Evolutionary conservation across 2,113 vertebrate genomes (phyloP).

Genomic region (Noctilio leporinus): DNA sequence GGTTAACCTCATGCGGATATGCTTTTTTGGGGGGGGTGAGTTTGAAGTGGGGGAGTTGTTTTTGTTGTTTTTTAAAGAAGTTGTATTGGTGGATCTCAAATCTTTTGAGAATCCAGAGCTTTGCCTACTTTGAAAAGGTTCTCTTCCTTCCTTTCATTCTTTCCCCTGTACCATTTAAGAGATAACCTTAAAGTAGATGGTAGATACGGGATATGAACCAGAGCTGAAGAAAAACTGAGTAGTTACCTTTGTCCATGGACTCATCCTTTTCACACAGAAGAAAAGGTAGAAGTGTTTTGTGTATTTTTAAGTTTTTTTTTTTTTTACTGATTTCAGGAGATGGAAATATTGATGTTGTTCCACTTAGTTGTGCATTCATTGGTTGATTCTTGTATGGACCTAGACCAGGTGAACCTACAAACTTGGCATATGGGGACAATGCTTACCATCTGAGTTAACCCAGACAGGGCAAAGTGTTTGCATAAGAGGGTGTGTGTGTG

Average conservation of each 20-base stretch:
- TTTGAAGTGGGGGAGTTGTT: neutral
- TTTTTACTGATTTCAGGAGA: no score
- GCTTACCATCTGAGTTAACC: no score
- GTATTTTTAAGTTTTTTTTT: neutral
- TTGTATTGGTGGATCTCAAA: neutral
- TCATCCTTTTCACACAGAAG: neutral
- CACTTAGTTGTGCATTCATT: no score
- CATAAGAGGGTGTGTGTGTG: neutral
- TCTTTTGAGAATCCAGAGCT: conserved; percentile 13
- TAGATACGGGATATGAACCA: neutral
- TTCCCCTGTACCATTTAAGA: neutral
- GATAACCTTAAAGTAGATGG: neutral
- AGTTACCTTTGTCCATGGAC: neutral
- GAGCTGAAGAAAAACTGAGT: neutral
- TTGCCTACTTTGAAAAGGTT: neutral
- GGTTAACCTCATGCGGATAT: neutral
- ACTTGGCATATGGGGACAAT: no score
- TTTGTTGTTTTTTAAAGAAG: neutral
- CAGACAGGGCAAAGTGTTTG: no score
- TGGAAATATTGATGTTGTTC: no score
- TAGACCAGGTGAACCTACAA: no score
- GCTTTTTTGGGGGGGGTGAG: neutral
- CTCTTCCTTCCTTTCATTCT: neutral
- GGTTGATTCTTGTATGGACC: no score
- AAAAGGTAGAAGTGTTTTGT: conserved; percentile 3